phyloP scores from a whole-genome alignment of 1,140 invertebrate species.

The Drosophila melanogaster region DNA sequence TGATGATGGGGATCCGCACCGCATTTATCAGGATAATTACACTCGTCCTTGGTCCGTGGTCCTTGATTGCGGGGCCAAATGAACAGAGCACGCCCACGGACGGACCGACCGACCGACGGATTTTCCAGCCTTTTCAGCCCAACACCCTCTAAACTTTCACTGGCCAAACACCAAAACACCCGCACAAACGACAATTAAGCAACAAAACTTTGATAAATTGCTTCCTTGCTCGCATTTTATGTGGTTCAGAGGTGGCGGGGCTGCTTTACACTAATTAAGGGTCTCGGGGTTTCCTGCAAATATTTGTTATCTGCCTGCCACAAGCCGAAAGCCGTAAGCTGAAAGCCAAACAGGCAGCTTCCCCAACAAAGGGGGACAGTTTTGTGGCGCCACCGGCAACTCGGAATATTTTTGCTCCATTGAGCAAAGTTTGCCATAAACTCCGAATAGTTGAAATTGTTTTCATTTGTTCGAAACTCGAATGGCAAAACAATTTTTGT shows the following conservation, averaged over 20 bases:
- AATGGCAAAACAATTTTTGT: constrained; percentile 48
- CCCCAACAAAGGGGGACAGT: constrained; percentile 68
- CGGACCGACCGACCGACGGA: background rate
- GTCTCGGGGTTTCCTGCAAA: constrained; percentile 82
- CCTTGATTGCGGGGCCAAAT: constrained; percentile 21
- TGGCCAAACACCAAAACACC: constrained; percentile 44
- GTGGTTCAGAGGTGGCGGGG: constrained; percentile 48
- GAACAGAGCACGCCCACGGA: constrained; percentile 42
- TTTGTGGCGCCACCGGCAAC: constrained; percentile 68
- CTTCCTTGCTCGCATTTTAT: constrained; percentile 80
- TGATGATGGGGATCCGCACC: constrained; percentile 35
- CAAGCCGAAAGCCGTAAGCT: constrained; percentile 39
- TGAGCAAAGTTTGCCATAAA: constrained; percentile 72
- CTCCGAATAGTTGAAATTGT: constrained; percentile 72
- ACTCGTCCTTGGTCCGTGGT: constrained; percentile 26
- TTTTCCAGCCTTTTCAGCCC: background rate
- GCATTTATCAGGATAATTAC: constrained; percentile 69
- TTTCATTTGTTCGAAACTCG: constrained; percentile 61
- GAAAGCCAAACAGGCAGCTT: constrained; percentile 42
- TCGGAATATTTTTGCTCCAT: constrained; percentile 63
- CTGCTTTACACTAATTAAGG: constrained; percentile 83
- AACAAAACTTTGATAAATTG: constrained; percentile 84
- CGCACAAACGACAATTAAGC: constrained; percentile 82
- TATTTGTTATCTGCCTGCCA: constrained; percentile 78
- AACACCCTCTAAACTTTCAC: constrained; percentile 61